A percentile compares a stretch with the other conserved stretches of the same genome.
Conservation (phyloP, 35 echinoderm and acorn worm species). For the Heliocidaris tuberculata region DNA sequence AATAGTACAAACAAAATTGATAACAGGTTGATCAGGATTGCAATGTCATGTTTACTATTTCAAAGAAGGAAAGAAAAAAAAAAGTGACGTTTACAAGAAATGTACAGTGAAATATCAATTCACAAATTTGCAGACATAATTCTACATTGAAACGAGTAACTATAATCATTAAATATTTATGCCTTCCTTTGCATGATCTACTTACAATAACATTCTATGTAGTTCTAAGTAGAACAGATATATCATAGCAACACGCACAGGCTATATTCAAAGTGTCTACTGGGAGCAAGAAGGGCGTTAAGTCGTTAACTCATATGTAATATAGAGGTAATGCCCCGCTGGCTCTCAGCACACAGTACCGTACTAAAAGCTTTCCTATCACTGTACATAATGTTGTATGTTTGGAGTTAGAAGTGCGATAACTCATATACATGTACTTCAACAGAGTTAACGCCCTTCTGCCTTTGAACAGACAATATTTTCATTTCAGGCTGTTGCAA, state of each 20-base stretch:
- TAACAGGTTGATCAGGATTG: neutral
- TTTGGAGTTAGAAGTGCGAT: too few species aligned
- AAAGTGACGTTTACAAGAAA: neutral
- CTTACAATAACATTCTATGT: neutral
- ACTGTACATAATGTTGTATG: neutral
- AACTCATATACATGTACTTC: too few species aligned
- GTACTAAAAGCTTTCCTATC: neutral
- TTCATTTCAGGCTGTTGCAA: neutral
- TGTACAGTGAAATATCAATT: neutral
- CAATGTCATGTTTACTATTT: neutral
- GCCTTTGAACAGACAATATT: neutral
- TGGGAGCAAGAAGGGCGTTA: too few species aligned
- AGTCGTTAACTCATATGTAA: neutral
- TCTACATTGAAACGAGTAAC: neutral
- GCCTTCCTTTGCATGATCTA: neutral
- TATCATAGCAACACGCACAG: neutral
- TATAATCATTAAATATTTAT: neutral
- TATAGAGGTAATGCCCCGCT: neutral
- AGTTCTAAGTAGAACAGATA: neutral
- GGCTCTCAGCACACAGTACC: neutral
- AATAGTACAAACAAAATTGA: neutral
- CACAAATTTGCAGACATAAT: neutral
- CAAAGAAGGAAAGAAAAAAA: neutral
- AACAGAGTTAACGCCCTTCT: too few species aligned
- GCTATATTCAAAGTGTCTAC: too few species aligned